Conservation (phyloP, 2,797 vertebrate species). For the Gymnoscopelus braueri region DNA sequence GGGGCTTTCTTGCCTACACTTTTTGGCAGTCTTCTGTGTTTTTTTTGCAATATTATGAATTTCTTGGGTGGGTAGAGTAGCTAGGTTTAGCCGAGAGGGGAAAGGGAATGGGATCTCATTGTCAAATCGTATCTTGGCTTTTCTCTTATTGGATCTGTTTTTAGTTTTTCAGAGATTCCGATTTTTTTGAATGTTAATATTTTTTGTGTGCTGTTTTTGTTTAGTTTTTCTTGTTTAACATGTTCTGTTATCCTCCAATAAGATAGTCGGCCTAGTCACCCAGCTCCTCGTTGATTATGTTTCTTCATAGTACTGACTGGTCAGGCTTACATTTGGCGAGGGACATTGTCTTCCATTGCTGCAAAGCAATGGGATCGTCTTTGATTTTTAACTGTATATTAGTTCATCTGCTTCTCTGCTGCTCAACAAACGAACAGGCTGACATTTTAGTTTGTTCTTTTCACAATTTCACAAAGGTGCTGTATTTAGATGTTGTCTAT, state of each 20-base stretch:
- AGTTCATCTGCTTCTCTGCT: no score
- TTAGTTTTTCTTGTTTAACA: constrained; percentile 23
- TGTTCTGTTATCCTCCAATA: neutral
- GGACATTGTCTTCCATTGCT: neutral
- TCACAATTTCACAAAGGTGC: no score
- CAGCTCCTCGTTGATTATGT: no score
- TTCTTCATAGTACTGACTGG: no score
- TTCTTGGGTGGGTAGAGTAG: no score
- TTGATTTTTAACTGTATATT: no score
- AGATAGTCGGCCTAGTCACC: no score
- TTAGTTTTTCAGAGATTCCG: neutral
- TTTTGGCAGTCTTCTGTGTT: constrained; percentile 5
- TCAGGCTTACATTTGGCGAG: no score
- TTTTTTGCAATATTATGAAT: neutral
- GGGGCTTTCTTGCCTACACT: constrained; percentile 19
- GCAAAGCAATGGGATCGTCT: neutral
- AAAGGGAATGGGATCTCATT: constrained; percentile 15
- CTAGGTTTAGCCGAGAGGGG: constrained; percentile 3
- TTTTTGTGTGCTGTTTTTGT: constrained; percentile 19
- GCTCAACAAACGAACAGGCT: no score
- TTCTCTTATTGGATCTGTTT: constrained; percentile 22
- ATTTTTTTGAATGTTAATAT: neutral
- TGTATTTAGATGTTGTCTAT: constrained; percentile 64
- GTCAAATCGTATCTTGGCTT: constrained; percentile 27
- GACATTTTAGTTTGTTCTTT: constrained; percentile 36